Percentiles rank a stretch among this genome's conserved stretches.
These are phyloP conservation scores for Neria commutata DNA, from an alignment of 2,888 invertebrate genomes.

Conservation along the genomic window DNA sequence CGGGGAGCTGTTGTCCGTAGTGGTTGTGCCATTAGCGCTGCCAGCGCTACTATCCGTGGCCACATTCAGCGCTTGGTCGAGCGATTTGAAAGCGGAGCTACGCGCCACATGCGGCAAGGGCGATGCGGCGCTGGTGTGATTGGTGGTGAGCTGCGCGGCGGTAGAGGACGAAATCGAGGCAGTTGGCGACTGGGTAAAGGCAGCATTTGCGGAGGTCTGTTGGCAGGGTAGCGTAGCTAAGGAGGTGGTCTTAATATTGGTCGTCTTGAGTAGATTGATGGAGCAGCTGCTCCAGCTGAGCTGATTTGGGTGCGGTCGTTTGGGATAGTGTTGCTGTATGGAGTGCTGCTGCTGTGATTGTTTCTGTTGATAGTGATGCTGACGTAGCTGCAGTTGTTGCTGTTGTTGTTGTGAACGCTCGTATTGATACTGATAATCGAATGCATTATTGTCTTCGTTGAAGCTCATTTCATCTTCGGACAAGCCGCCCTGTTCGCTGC, in stretches of 20 bases:
- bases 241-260: slow-evolving; percentile 60
- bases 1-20: slow-evolving; percentile 49
- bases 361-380: slow-evolving; percentile 6
- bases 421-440: slow-evolving; percentile 30
- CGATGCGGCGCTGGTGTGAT: slow-evolving; percentile 20
- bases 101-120: slow-evolving; percentile 30
- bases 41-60: slow-evolving; percentile 33
- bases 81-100: slow-evolving; percentile 48
- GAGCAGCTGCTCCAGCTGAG: slow-evolving; percentile 56
- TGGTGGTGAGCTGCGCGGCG: slow-evolving; percentile 17
- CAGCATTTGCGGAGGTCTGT: slow-evolving; percentile 41
- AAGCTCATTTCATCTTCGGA: slow-evolving; percentile 57
- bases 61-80: slow-evolving; percentile 49
- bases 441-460: slow-evolving; percentile 58
- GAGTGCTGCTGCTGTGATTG: not conserved
- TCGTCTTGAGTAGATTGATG: slow-evolving; percentile 57
- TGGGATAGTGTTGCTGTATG: slow-evolving; percentile 14
- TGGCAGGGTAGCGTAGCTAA: slow-evolving; percentile 57
- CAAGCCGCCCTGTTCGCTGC: slow-evolving; percentile 39
- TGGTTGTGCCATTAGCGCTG: slow-evolving; percentile 14
- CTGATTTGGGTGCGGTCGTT: slow-evolving; percentile 38
- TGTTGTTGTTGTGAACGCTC: slow-evolving; percentile 29
- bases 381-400: slow-evolving; percentile 30
- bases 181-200: slow-evolving; percentile 33
- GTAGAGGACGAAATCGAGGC: slow-evolving; percentile 16